Evolutionary conservation across 1,140 invertebrate species (phyloP), one percentile per base, ranked within the genome.

Genomic region (Meteorus sp.): DNA sequence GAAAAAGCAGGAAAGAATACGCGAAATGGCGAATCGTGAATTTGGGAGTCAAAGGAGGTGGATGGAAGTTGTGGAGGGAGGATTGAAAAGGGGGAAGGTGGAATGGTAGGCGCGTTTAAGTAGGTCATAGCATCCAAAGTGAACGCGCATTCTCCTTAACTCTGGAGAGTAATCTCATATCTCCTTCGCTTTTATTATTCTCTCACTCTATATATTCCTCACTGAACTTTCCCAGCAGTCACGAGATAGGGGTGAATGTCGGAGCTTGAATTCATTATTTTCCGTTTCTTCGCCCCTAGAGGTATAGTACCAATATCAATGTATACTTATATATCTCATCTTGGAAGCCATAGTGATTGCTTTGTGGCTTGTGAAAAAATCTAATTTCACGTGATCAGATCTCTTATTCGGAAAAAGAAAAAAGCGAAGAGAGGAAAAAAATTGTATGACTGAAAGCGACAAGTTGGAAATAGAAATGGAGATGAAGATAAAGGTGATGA

Each of bases 191-290:
- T 57, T 52, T 53, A 35, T 55, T 44, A 44, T 47, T 55, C 56
- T 44, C 60, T 44, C 48, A 43, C 50, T 31, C 41, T 33, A 23
- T 11, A 19, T 52, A 37, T 29, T 35, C 19, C 43, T 19, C 15
- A 11, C 11, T 39, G 11, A 39, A 39, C 11, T 15, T 5, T 11
- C 15, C 15, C 8, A 13, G 37, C n/a, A n/a, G 35, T 15, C 44
- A 55, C 33, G 48, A 35, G 44, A 57, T 43, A 22, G 61, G 20
- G 31, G 47, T 60, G 63, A 66, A 11, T n/a, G 43, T 3, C 62
- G 60, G 63, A 54, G 61, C 67, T 71, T 65, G 62, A 71, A 73
- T 71, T 70, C 66, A 69, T 71, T 71, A 67, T 67, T 73, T 71
- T 62, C 61, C 68, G 60, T 64, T 64, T 71, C 61, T 56, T 60